A percentile compares a stretch with the other conserved stretches of the same genome.
Conservation (phyloP, 2,113 vertebrate genomes). For the Progne subis region DNA sequence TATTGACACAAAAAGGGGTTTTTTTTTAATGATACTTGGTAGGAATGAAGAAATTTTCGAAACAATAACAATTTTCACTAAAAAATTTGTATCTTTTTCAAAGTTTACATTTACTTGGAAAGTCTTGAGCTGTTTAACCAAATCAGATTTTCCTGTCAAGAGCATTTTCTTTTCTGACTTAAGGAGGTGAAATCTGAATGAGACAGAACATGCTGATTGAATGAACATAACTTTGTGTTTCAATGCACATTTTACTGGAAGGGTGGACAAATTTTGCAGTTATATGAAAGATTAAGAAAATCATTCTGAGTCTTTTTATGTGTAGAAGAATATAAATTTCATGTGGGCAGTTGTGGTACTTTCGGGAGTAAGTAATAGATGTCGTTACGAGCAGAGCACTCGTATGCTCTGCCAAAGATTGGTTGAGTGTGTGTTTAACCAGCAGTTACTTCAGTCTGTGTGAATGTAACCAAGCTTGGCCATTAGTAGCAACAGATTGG, state of each 20-base stretch:
- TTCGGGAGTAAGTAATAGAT: neutral
- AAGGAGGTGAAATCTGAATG: neutral
- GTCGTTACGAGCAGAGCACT: neutral
- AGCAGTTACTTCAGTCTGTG: neutral
- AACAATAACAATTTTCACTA: neutral
- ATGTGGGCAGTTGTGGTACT: neutral
- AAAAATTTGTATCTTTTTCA: neutral
- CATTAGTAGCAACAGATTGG: neutral
- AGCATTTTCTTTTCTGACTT: neutral
- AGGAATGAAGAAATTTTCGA: neutral
- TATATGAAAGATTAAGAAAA: neutral
- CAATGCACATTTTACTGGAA: neutral
- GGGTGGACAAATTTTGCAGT: neutral
- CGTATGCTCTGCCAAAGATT: neutral
- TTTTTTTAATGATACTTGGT: neutral
- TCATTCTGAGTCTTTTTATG: neutral
- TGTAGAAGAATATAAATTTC: neutral
- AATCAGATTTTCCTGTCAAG: slow-evolving; percentile 7
- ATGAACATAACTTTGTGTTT: neutral
- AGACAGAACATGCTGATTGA: neutral
- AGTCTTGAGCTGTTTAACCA: neutral
- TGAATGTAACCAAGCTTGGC: neutral
- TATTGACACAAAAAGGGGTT: neutral
- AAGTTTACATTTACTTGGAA: neutral
- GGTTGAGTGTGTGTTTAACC: neutral